Evolutionary conservation across 2,888 invertebrate genomes (phyloP).

Genomic region (Euzophera pinguis): DNA sequence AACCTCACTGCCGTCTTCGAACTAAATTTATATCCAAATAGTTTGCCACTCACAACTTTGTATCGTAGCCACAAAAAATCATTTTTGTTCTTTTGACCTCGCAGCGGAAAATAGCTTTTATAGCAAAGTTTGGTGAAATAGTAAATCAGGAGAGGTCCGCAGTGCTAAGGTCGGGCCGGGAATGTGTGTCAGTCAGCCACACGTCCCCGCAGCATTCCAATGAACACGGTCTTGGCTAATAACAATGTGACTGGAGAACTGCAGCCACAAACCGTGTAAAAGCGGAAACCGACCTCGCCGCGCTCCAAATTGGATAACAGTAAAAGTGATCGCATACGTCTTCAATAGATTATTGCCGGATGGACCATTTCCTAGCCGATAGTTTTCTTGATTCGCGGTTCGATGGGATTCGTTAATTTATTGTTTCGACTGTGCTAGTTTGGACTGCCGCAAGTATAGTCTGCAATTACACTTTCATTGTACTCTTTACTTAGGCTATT

Average conservation of each 20-base stretch:
- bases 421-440: constrained; percentile 33
- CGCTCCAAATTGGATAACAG: constrained; percentile 78
- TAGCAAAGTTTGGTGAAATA: too few species aligned
- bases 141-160: background rate
- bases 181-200: constrained; percentile 66
- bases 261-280: constrained; percentile 73
- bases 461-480: background rate
- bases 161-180: constrained; percentile 36
- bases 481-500: background rate
- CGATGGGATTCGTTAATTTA: constrained; percentile 47
- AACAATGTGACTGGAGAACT: constrained; percentile 60
- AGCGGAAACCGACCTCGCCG: constrained; percentile 70
- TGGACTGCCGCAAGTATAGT: constrained; percentile 1
- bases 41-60: too few species aligned
- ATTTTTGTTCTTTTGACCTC: too few species aligned
- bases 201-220: constrained; percentile 55
- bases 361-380: constrained; percentile 38
- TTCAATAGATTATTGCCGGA: constrained; percentile 60
- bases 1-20: too few species aligned
- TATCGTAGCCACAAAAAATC: too few species aligned
- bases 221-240: constrained; percentile 60
- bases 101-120: too few species aligned
- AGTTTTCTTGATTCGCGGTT: constrained; percentile 63
- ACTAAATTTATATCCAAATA: too few species aligned
- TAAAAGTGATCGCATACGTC: constrained; percentile 76